Conservation (phyloP, 2,797 vertebrate species). For the Chiroxiphia lanceolata region DNA sequence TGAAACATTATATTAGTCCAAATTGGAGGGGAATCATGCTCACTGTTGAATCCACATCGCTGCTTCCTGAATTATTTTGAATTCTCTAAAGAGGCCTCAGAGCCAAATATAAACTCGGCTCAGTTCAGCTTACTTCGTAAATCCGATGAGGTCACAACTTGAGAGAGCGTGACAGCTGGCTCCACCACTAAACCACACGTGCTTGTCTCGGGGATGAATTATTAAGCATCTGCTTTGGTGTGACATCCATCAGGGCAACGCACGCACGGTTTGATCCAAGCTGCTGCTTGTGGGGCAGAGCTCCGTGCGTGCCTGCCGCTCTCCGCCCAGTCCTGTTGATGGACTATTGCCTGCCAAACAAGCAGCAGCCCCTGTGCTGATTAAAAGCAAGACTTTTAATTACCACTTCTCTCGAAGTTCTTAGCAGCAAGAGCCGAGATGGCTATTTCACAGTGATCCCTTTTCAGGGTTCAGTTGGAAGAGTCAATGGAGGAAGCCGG, state of each 20-base stretch:
- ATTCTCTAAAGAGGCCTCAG: not conserved
- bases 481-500: not conserved
- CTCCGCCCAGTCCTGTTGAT: not conserved
- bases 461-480: not conserved
- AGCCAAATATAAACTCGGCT: not conserved
- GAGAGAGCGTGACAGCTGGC: not conserved
- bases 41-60: not conserved
- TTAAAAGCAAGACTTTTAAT: not conserved
- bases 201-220: not conserved
- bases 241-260: not conserved
- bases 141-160: not conserved
- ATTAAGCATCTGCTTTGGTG: not conserved
- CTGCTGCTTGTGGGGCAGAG: not conserved
- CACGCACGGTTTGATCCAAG: not conserved
- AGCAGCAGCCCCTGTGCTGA: not conserved
- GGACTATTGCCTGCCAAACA: not conserved
- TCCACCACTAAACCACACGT: not conserved
- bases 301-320: not conserved
- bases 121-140: not conserved
- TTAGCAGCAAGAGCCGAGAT: not conserved
- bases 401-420: not conserved
- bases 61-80: not conserved
- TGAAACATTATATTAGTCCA: not conserved
- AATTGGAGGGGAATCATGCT: fast-evolving
- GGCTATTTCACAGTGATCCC: not conserved